Evolutionary conservation across 2,113 vertebrate genomes (phyloP), one percentile per base, ranked within the genome.

Genomic region (Murina feae): DNA sequence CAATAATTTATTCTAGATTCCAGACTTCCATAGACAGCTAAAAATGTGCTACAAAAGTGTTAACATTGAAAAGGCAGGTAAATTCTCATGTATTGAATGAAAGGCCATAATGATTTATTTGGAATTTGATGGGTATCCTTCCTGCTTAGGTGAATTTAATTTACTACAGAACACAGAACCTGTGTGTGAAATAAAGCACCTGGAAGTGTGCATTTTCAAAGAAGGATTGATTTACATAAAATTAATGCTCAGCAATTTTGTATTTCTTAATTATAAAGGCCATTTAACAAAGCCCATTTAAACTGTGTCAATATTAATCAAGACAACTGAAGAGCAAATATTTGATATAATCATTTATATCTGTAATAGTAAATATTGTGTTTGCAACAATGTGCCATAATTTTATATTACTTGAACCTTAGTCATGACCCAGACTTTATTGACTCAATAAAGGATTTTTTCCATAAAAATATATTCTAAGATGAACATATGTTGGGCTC

Each of bases 1-100:
- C 5, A 78, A 17, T 89, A 93, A 89, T 89, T 95, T 93, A 85
- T 87, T 91, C 23, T 94, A 79, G 12, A 78, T 1, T 92, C 8
- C 78, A 88, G 32, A 32, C 28, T 69, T 94, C 23, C 32, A 13
- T 13, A 79, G 39, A 86, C 2, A 86, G 37, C 28, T 93, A 78
- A 93, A 95, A 75, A 85, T 87, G 28, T 69, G 49, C 47, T 88
- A 90, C 90, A 44, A 84, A 87, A 6, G 28, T 74, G 60, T 94
- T 93, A 94, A 66, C 30, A n/a, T 30, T 80, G 39, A 91, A 93
- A 87, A 58, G 76, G 30, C 51, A 83, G 51, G n/a, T 42, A 71
- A 89, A 78, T 60, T 83, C 63, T 93, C 49, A 89, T 39, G 58
- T 91, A 30, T 39, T 78, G 32, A 66, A 63, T 86, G 47, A 95